These are phyloP conservation scores for Chelon auratus DNA, from an alignment of 2,797 vertebrate species.

Conservation along the genomic window DNA sequence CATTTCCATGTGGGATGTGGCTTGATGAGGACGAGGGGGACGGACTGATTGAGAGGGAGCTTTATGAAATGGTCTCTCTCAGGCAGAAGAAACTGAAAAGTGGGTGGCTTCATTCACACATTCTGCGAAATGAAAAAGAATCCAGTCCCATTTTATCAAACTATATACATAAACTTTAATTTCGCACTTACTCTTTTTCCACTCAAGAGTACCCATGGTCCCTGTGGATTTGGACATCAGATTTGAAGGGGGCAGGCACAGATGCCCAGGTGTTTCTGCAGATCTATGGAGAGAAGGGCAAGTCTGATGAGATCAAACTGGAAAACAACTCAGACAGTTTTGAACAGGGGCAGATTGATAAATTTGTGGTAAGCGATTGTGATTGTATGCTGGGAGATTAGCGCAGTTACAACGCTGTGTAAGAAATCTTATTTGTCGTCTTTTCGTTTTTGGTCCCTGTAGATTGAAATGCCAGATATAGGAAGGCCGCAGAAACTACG, in stretches of 20 bases:
- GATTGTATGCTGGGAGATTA: neutral
- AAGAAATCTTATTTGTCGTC: neutral
- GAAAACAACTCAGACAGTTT: constrained; percentile 97
- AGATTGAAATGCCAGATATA: constrained; percentile 95
- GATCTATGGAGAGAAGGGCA: constrained; percentile 92
- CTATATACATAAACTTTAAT: neutral
- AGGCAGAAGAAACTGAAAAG: constrained; percentile 93
- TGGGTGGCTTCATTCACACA: constrained; percentile 68
- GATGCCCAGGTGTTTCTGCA: constrained; percentile 96
- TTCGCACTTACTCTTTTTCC: constrained; percentile 2
- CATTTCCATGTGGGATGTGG: constrained; percentile 94
- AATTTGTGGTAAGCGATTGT: constrained; percentile 88
- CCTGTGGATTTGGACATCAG: constrained; percentile 96
- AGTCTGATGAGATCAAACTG: constrained; percentile 93
- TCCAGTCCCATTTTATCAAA: too few species aligned
- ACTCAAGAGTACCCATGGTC: constrained; percentile 93
- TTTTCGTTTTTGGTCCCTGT: constrained; percentile 13
- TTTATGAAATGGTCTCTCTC: constrained; percentile 97
- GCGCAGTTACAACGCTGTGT: neutral
- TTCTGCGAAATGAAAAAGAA: too few species aligned
- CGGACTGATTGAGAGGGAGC: constrained; percentile 93
- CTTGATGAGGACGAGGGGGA: constrained; percentile 96
- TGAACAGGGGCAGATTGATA: constrained; percentile 92
- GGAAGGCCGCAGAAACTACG: constrained; percentile 91
- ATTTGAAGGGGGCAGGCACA: constrained; percentile 94